Evolutionary conservation across 2,888 invertebrate genomes (phyloP).

Genomic region (Mesochorus sp.): DNA sequence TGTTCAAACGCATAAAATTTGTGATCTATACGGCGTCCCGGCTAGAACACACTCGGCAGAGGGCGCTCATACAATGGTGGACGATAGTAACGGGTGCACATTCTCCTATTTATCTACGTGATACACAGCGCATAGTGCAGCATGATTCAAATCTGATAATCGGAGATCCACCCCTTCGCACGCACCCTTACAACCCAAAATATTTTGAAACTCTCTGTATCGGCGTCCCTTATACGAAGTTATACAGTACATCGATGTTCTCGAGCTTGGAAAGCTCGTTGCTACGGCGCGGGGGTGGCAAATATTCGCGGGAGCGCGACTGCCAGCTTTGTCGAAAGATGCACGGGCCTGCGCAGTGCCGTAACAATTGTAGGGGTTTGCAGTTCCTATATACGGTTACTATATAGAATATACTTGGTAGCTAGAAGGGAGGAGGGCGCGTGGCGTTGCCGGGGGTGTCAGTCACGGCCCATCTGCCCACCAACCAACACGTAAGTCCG

Average conservation of each 20-base stretch:
- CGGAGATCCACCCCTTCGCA: neutral
- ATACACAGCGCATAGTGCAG: neutral
- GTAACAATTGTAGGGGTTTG: constrained; percentile 67
- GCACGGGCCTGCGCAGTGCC: constrained; percentile 75
- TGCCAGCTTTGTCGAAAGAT: constrained; percentile 61
- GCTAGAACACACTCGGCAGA: constrained; percentile 24
- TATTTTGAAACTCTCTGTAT: constrained; percentile 26
- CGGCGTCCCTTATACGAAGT: too few relatives aligned
- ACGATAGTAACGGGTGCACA: constrained; percentile 58
- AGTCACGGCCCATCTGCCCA: constrained; percentile 81
- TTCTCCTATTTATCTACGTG: neutral
- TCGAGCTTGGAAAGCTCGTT: constrained; percentile 43
- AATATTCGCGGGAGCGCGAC: constrained; percentile 67
- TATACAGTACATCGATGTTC: constrained; percentile 54
- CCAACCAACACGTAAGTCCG: constrained; percentile 80
- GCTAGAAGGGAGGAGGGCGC: constrained; percentile 72
- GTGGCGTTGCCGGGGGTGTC: constrained; percentile 79
- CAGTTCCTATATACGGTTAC: constrained; percentile 55
- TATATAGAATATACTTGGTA: neutral
- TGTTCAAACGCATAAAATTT: constrained; percentile 56
- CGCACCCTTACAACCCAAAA: too few relatives aligned
- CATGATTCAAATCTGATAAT: constrained; percentile 5
- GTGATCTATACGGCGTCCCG: constrained; percentile 59
- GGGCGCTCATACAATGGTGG: constrained; percentile 45
- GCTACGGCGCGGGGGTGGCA: constrained; percentile 62